Percentiles rank a stretch among this genome's conserved stretches.
These are phyloP conservation scores for Pluvialis apricaria DNA, from an alignment of 2,113 vertebrate genomes.

Conservation along the genomic window DNA sequence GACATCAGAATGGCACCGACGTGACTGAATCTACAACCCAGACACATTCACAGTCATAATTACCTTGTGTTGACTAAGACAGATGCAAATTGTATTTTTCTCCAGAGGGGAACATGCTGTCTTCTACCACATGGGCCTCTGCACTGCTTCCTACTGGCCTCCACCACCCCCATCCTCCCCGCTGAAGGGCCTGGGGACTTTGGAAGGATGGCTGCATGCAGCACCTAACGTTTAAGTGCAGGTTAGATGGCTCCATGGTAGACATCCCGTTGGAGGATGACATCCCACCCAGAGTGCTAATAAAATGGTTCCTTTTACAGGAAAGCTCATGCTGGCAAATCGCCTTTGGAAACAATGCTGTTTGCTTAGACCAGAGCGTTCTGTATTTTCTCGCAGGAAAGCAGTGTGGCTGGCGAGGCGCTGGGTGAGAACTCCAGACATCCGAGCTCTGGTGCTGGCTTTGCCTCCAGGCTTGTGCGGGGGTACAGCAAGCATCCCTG, in stretches of 20 bases:
- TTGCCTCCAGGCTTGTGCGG: not conserved
- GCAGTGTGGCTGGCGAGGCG: not conserved
- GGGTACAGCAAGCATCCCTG: not conserved
- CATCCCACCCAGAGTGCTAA: constrained; percentile 30
- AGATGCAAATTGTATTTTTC: not conserved
- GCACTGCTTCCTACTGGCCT: not conserved
- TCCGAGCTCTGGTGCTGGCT: not conserved
- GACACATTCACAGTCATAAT: not conserved
- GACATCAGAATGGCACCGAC: not conserved
- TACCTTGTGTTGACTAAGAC: not conserved
- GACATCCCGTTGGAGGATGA: not conserved
- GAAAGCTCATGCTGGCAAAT: constrained; percentile 35
- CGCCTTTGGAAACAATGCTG: constrained; percentile 48
- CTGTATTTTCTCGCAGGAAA: not conserved
- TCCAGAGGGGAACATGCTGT: not conserved
- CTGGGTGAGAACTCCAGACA: not conserved
- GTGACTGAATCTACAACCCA: not conserved
- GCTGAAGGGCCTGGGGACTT: not conserved
- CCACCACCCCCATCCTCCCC: not conserved
- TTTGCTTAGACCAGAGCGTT: constrained; percentile 11
- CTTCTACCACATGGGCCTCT: not conserved
- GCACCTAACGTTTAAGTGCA: not conserved
- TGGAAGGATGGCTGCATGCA: not conserved
- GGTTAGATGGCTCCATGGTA: not conserved
- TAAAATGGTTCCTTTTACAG: constrained; percentile 35